phyloP scores from a whole-genome alignment of 2,888 invertebrate species.

The Cosmia pyralina region DNA sequence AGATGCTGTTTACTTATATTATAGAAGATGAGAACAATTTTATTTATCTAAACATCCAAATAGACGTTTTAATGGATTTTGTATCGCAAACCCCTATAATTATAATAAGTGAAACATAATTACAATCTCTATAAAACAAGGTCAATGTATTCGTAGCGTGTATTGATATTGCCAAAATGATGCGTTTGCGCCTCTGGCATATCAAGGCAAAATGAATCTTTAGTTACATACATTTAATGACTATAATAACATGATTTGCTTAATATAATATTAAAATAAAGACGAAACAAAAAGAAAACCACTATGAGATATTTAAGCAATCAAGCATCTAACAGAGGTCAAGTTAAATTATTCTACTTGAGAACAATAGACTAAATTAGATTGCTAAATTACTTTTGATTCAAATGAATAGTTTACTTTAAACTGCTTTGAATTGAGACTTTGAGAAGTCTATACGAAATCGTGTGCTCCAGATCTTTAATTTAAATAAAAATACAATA shows the following conservation, averaged over 20 bases:
- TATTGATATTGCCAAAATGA: constrained; percentile 47
- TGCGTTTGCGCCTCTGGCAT: constrained; percentile 30
- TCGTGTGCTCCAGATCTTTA: constrained; percentile 2
- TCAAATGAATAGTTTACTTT: constrained; percentile 34
- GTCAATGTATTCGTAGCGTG: constrained; percentile 21
- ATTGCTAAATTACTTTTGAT: constrained; percentile 42
- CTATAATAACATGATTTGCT: constrained; percentile 40
- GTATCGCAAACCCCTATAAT: constrained; percentile 23
- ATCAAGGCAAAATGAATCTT: constrained; percentile 56
- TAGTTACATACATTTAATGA: constrained; percentile 43
- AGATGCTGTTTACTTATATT: not conserved
- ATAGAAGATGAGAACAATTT: not conserved
- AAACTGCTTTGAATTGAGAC: constrained; percentile 19
- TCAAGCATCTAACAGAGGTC: constrained; percentile 36
- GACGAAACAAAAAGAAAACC: constrained; percentile 20
- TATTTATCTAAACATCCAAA: constrained; percentile 25
- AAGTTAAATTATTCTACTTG: constrained; percentile 36
- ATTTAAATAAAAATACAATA: not conserved
- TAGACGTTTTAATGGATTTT: constrained; percentile 24
- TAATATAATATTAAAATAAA: constrained; percentile 37
- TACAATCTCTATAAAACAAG: constrained; percentile 30
- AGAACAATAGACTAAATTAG: constrained; percentile 45
- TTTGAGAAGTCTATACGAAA: constrained; percentile 31
- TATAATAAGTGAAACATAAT: constrained; percentile 43
- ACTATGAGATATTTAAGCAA: constrained; percentile 34